phyloP scores from a whole-genome alignment of 2,888 invertebrate species.

The Drosophila putrida region DNA sequence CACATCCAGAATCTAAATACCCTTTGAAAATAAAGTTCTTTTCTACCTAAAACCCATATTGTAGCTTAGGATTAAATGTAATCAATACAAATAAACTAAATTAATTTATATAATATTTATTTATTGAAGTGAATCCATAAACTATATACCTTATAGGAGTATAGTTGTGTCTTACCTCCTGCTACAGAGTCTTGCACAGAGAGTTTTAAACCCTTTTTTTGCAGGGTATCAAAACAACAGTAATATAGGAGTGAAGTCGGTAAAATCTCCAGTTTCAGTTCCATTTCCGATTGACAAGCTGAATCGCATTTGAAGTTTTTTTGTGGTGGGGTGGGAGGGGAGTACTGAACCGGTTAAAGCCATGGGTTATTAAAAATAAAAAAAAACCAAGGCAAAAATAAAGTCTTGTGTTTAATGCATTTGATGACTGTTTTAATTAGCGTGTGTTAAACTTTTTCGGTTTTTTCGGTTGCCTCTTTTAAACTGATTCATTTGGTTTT shows the following conservation, averaged over 20 bases:
- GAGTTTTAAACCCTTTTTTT: not conserved
- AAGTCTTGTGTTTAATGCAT: constrained; percentile 26
- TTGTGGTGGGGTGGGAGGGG: not conserved
- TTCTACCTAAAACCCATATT: no score
- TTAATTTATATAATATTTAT: no score
- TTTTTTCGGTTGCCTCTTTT: constrained; percentile 5
- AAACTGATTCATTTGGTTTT: constrained; percentile 18
- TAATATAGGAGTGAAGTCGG: not conserved
- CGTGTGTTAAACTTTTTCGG: constrained; percentile 6
- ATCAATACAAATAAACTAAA: no score
- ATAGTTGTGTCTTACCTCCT: not conserved
- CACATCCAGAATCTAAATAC: no score
- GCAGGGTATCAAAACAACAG: not conserved
- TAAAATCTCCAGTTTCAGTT: not conserved
- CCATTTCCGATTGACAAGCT: not conserved
- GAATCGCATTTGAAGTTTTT: not conserved
- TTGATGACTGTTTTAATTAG: constrained; percentile 36
- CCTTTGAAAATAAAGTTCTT: no score
- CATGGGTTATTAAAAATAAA: constrained; percentile 22
- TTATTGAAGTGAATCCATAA: no score
- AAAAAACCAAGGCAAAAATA: not conserved
- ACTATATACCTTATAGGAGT: no score
- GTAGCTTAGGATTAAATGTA: no score
- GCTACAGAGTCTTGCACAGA: not conserved
- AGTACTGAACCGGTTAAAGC: constrained; percentile 28